Evolutionary conservation across 1,140 invertebrate species (phyloP).

Genomic region (Bombus pyrosoma): DNA sequence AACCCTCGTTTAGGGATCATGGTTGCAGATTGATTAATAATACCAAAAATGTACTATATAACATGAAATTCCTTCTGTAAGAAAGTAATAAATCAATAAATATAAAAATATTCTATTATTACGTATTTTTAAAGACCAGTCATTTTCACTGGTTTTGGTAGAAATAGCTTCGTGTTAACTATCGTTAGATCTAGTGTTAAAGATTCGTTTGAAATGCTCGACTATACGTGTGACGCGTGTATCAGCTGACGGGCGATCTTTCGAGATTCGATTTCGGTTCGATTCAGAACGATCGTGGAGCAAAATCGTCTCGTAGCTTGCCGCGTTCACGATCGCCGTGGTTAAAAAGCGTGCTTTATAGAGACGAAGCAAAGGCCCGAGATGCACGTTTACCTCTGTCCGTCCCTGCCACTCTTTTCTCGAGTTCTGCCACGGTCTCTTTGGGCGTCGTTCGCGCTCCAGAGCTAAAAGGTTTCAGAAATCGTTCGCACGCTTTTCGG

Average conservation of each 20-base stretch:
- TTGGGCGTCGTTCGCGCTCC: conserved; percentile 47
- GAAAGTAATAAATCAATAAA: too few species aligned
- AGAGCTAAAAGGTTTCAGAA: conserved; percentile 63
- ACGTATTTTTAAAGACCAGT: too few species aligned
- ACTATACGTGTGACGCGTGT: too few species aligned
- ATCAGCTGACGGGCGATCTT: neutral
- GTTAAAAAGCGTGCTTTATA: conserved; percentile 25
- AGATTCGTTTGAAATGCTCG: neutral
- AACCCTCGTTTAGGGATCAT: too few species aligned
- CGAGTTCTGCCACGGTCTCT: conserved; percentile 33
- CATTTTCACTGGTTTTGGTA: too few species aligned
- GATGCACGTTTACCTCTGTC: conserved; percentile 42
- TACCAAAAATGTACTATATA: too few species aligned
- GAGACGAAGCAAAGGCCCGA: conserved; percentile 15
- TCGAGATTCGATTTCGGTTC: neutral
- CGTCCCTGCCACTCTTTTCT: conserved; percentile 27
- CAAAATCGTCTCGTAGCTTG: neutral
- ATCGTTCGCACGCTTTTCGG: conserved; percentile 69
- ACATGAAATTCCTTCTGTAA: too few species aligned
- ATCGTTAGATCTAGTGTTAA: neutral
- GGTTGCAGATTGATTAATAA: too few species aligned
- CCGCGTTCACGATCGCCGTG: conserved; percentile 1
- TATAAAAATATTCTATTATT: too few species aligned
- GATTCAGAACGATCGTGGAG: neutral
- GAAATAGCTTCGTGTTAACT: too few species aligned